A percentile compares a stretch with the other conserved stretches of the same genome.
Evolutionary conservation across 2,888 invertebrate species (phyloP).

Genomic region (Troides aeacus): DNA sequence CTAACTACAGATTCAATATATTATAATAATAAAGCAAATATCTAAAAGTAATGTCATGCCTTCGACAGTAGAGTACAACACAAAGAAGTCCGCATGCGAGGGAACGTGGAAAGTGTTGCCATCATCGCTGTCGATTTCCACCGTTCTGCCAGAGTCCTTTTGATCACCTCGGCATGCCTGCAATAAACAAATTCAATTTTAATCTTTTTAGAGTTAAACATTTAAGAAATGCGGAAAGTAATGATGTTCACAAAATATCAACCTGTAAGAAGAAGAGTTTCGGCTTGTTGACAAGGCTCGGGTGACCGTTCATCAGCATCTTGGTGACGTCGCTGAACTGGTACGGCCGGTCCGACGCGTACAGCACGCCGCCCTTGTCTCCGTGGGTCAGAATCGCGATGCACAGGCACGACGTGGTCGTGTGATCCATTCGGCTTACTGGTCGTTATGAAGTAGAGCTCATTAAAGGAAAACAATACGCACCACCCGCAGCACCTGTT

Average conservation of each 20-base stretch:
- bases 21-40: too few species aligned
- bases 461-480: too few species aligned
- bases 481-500: too few species aligned
- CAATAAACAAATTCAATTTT: not conserved
- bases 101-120: conserved; percentile 44
- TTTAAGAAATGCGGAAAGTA: too few species aligned
- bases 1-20: too few species aligned
- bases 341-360: conserved; percentile 54
- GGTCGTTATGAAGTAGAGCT: conserved; percentile 9
- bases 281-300: conserved; percentile 50
- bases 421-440: conserved; percentile 54
- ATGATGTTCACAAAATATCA: not conserved
- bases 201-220: too few species aligned
- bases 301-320: conserved; percentile 44
- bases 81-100: conserved; percentile 57
- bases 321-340: conserved; percentile 45
- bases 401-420: conserved; percentile 53
- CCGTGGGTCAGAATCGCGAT: conserved; percentile 61
- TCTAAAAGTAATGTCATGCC: conserved; percentile 41
- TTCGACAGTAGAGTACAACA: conserved; percentile 58
- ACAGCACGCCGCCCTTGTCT: conserved; percentile 45
- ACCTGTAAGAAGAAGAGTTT: conserved; percentile 62
- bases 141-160: conserved; percentile 49
- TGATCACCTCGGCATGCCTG: conserved; percentile 60
- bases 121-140: conserved; percentile 47